Evolutionary conservation across 2,797 vertebrate genomes (phyloP).

Genomic region (Tadarida brasiliensis): DNA sequence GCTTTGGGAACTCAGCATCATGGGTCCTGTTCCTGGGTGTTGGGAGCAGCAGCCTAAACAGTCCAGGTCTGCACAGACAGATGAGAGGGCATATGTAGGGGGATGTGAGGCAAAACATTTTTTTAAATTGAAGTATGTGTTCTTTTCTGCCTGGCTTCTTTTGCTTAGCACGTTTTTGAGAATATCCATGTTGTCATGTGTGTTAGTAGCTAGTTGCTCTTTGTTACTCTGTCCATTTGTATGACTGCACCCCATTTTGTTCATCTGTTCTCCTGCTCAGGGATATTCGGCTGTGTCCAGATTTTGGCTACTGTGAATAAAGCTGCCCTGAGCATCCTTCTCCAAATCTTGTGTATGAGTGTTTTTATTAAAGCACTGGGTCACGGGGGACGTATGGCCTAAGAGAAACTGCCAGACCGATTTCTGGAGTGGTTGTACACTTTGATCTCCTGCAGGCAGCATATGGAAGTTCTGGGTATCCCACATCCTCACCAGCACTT

Average conservation of each 20-base stretch:
- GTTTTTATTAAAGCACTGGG: not conserved
- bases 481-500: accelerated
- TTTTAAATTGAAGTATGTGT: accelerated
- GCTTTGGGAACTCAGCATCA: too few species aligned
- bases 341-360: accelerated
- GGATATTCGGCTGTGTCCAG: not conserved
- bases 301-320: not conserved
- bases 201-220: too few species aligned
- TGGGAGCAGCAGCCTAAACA: accelerated
- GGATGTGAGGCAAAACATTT: not conserved
- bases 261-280: not conserved
- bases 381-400: accelerated
- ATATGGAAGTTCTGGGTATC: accelerated
- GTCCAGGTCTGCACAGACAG: not conserved
- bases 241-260: accelerated
- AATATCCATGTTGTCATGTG: accelerated
- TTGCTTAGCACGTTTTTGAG: accelerated
- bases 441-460: not conserved
- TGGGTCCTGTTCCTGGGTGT: not conserved
- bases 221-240: too few species aligned
- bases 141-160: not conserved
- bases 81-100: accelerated
- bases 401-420: not conserved
- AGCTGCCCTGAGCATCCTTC: too few species aligned
- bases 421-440: not conserved